phyloP scores from a whole-genome alignment of 2,113 vertebrate species.

The Orthonyx spaldingii region DNA sequence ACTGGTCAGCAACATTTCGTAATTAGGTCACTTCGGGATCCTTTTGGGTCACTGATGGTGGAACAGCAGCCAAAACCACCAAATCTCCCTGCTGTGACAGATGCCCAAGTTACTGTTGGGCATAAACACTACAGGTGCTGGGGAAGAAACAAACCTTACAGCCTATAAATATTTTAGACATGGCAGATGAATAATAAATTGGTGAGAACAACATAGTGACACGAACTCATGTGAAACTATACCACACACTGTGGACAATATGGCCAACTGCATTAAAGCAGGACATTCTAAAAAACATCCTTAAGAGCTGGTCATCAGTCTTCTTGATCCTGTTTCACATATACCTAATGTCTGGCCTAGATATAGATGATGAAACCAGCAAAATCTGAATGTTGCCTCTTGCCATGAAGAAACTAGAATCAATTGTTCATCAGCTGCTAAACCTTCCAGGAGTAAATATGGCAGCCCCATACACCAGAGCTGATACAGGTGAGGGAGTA shows the following conservation, averaged over 20 bases:
- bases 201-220: conserved; percentile 48
- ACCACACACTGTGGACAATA: conserved; percentile 65
- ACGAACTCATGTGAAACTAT: conserved; percentile 49
- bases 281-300: background rate
- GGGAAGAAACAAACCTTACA: conserved; percentile 30
- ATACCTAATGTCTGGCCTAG: background rate
- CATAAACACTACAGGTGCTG: conserved; percentile 32
- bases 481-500: background rate
- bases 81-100: conserved; percentile 8
- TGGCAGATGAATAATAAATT: conserved; percentile 63
- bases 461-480: background rate
- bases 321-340: background rate
- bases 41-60: background rate
- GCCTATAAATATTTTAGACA: conserved; percentile 51
- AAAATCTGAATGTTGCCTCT: background rate
- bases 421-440: background rate
- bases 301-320: conserved; percentile 22
- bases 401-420: background rate
- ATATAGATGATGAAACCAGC: background rate
- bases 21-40: background rate
- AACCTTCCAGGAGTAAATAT: background rate
- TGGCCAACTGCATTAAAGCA: conserved; percentile 33
- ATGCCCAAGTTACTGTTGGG: conserved; percentile 8
- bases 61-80: background rate
- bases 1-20: conserved; percentile 6